Percentiles rank a stretch among this genome's conserved stretches.
Conservation (phyloP, 2,797 vertebrate genomes). For the Hipposideros larvatus region DNA sequence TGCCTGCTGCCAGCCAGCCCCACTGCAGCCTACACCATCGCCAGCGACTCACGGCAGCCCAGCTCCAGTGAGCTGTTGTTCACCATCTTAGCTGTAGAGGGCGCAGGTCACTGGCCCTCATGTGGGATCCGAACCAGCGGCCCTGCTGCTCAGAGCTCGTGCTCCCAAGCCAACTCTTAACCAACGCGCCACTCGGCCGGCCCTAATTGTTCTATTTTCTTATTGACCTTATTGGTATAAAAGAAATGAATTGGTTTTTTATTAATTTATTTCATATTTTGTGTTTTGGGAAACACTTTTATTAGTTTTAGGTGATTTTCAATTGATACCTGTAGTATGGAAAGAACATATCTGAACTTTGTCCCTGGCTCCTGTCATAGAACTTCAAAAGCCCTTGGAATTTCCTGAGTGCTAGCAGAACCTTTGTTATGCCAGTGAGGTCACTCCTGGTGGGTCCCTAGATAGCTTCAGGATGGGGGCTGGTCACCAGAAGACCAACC, state of each 20-base stretch:
- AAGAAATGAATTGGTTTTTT: background rate
- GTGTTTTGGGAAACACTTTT: background rate
- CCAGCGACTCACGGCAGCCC: too few relatives aligned
- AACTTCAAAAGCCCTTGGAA: background rate
- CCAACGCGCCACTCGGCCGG: too few relatives aligned
- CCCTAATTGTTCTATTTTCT: background rate
- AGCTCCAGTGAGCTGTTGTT: too few relatives aligned
- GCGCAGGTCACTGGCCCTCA: too few relatives aligned
- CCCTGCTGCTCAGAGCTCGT: too few relatives aligned
- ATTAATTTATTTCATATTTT: background rate
- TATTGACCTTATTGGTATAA: background rate
- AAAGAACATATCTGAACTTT: background rate
- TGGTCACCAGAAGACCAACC: background rate
- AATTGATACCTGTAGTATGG: background rate
- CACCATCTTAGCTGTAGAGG: too few relatives aligned
- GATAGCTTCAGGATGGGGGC: background rate
- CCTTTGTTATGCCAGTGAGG: background rate
- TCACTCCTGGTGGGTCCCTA: too few relatives aligned
- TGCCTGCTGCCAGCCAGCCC: too few relatives aligned
- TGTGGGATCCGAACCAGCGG: too few relatives aligned
- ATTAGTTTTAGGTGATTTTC: slow-evolving; percentile 41
- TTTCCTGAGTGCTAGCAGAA: background rate
- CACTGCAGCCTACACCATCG: too few relatives aligned
- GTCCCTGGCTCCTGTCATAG: background rate
- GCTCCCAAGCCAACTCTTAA: too few relatives aligned